Evolutionary conservation across 2,113 vertebrate species (phyloP), one percentile per base, ranked within the genome.

Genomic region (Apteryx mantelli): DNA sequence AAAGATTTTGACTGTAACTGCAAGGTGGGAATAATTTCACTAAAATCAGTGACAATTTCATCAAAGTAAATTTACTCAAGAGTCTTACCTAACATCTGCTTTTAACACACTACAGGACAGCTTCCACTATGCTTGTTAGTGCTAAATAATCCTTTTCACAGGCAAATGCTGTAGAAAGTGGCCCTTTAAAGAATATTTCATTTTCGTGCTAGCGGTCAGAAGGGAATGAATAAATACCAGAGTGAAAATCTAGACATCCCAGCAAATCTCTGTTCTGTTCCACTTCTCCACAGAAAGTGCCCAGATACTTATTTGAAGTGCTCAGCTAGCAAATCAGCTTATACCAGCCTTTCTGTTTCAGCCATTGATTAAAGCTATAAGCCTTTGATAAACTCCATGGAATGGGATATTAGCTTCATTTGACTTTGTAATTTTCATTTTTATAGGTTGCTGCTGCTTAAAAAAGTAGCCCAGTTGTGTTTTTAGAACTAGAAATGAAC

Each of bases 361-460:
- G n/a, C 17, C 64, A 58, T 19, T 69, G 83, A 88, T 86, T 82
- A 78, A 44, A 93, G 61, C 24, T 60, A 53, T 84, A 93, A 92
- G 61, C 42, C 20, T 81, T 84, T 68, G n/a, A 71, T 61, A 96
- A 93, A 76, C 73, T 44, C 25, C 8, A 30, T 56, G 22, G 65
- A 84, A 86, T 64, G 21, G 25, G 17, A 48, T 81, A 64, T 69
- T 65, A 86, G 11, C 46, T 38, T 84, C 52, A 86, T 95, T 84
- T 73, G 46, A 76, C 83, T 92, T 95, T 61, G 69, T 91, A 91
- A 84, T 88, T 94, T 90, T 32, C 65, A 63, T 63, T 82, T 90
- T 88, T 93, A 64, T 69, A 71, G 48, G 30, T 38, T 82, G n/a
- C 13, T 91, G 61, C 14, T 73, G 64, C 50, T 75, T 88, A 56